Evolutionary conservation across 2,113 vertebrate species (phyloP).

Genomic region (Cebus imitator): DNA sequence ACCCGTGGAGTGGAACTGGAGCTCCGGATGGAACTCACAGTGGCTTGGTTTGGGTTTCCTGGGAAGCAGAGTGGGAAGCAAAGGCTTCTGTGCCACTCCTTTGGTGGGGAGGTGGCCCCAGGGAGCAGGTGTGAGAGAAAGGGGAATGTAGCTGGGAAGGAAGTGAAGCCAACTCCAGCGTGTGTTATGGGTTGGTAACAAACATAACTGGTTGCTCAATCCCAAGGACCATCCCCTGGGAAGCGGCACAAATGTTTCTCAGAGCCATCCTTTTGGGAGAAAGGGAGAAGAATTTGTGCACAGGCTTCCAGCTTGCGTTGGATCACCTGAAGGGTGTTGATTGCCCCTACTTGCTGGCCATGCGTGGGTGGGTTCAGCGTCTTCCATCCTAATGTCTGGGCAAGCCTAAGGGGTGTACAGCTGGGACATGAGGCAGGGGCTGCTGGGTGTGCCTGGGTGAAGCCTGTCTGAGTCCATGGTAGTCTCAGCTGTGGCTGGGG

Average conservation of each 20-base stretch:
- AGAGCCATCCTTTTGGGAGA: not conserved
- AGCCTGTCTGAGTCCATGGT: not conserved
- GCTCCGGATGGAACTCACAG: not conserved
- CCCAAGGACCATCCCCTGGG: not conserved
- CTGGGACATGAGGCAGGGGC: not conserved
- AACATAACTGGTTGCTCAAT: not conserved
- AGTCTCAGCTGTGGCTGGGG: not conserved
- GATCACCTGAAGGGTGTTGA: accelerated
- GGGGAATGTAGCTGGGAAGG: not conserved
- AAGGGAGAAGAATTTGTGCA: not conserved
- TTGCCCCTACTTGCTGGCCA: not conserved
- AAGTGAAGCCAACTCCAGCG: not conserved
- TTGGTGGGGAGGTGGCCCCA: not conserved
- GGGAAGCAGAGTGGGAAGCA: not conserved
- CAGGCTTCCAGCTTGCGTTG: accelerated
- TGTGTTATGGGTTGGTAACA: too few species aligned
- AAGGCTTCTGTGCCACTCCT: not conserved
- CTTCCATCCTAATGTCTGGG: not conserved
- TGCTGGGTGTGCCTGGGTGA: not conserved
- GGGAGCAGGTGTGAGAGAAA: not conserved
- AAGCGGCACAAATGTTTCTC: not conserved
- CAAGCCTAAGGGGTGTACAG: not conserved
- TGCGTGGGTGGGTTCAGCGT: accelerated
- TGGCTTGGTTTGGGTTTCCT: not conserved
- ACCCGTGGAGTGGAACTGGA: too few species aligned